A percentile compares a stretch with the other conserved stretches of the same genome.
phyloP scores from a whole-genome alignment of 92 coral and sea anemone species.

The Palythoa grandis region DNA sequence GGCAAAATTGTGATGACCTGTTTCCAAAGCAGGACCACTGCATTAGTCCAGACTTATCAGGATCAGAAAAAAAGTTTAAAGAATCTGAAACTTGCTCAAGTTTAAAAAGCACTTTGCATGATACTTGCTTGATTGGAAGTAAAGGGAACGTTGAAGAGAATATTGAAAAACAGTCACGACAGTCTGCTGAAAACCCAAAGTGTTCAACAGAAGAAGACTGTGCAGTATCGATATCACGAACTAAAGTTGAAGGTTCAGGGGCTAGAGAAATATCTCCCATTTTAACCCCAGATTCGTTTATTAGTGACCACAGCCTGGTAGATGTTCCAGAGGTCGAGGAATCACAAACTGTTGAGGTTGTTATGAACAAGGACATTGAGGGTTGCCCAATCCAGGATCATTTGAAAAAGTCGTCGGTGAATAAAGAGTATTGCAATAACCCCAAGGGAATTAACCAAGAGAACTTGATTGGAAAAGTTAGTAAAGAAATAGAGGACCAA shows the following conservation, averaged over 20 bases:
- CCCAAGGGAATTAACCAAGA: neutral
- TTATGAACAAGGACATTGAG: neutral
- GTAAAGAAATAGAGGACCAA: neutral
- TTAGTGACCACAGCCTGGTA: conserved; percentile 18
- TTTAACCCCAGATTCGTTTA: conserved; percentile 38
- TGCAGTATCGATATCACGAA: neutral
- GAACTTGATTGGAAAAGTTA: neutral
- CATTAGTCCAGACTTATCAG: neutral
- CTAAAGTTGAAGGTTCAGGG: neutral
- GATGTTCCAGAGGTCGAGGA: neutral
- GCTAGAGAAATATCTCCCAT: conserved; percentile 13
- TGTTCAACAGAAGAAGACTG: neutral
- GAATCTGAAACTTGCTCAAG: neutral
- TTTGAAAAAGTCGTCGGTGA: neutral
- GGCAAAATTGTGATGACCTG: neutral
- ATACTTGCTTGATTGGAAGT: neutral
- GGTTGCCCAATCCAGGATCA: neutral
- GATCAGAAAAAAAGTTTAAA: no score
- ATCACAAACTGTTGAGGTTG: neutral
- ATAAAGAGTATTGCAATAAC: neutral
- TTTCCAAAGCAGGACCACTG: neutral
- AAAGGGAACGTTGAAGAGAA: neutral
- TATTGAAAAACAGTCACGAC: neutral
- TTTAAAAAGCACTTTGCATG: neutral
- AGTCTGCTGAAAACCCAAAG: neutral